These are phyloP conservation scores for Acanthaster planci DNA, from an alignment of 35 echinoderm and acorn worm species.

Conservation along the genomic window DNA sequence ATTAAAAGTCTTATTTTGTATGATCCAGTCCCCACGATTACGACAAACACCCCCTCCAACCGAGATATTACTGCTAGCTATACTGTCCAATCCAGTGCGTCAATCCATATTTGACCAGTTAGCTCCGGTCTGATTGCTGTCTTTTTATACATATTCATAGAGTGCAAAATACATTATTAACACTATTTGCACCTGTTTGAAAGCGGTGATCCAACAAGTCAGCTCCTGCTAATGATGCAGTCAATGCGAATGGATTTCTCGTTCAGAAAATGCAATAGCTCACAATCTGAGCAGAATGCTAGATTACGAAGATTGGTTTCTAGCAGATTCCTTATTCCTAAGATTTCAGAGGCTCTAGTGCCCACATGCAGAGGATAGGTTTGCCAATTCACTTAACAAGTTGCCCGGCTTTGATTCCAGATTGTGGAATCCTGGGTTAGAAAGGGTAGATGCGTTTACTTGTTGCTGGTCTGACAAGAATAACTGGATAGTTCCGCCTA, in stretches of 20 bases:
- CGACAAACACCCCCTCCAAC: too few relatives aligned
- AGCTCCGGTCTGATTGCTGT: too few relatives aligned
- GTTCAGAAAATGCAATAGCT: neutral
- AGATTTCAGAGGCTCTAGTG: slow-evolving; percentile 21
- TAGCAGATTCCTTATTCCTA: neutral
- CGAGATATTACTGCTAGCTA: too few relatives aligned
- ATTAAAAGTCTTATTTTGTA: too few relatives aligned
- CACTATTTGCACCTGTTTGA: too few relatives aligned
- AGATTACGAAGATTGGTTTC: slow-evolving; percentile 23
- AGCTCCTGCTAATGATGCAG: too few relatives aligned
- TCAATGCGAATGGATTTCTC: slow-evolving; percentile 42
- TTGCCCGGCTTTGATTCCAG: slow-evolving; percentile 16
- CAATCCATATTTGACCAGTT: too few relatives aligned
- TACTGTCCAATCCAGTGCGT: too few relatives aligned
- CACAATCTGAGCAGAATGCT: slow-evolving; percentile 31
- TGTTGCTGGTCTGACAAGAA: slow-evolving; percentile 23
- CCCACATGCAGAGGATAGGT: slow-evolving; percentile 45
- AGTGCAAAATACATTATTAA: too few relatives aligned
- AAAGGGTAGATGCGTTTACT: slow-evolving; percentile 7
- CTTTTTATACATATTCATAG: too few relatives aligned
- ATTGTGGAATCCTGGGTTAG: slow-evolving; percentile 24
- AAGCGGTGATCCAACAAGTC: too few relatives aligned
- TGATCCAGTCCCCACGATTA: too few relatives aligned
- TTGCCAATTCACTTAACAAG: slow-evolving; percentile 36
- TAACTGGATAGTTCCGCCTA: slow-evolving; percentile 32